Evolutionary conservation across 2,888 invertebrate genomes (phyloP).

Genomic region (Gastrophysa polygoni): DNA sequence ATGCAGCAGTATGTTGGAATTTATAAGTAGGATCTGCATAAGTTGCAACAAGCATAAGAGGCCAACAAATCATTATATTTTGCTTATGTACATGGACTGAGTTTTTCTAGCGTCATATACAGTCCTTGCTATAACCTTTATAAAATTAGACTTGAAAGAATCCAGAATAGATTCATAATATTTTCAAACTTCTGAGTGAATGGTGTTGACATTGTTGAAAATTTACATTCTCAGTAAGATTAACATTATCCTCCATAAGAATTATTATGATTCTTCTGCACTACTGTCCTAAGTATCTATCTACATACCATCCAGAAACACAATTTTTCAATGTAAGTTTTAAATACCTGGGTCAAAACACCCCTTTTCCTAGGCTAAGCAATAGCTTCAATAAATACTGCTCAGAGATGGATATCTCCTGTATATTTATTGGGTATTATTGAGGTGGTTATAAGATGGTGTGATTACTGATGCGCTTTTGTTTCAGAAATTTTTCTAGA

Average conservation of each 20-base stretch:
- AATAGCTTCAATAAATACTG: no score
- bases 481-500: no score
- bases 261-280: constrained; percentile 1
- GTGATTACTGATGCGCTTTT: no score
- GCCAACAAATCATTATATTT: no score
- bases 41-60: background rate
- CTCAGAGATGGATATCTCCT: background rate
- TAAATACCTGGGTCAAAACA: background rate
- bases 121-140: constrained; percentile 3
- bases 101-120: background rate
- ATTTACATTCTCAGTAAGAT: background rate
- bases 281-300: background rate
- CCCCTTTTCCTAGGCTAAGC: background rate
- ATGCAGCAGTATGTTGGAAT: background rate
- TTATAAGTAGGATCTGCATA: background rate
- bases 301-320: background rate
- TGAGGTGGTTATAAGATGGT: no score
- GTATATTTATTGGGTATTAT: no score
- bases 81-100: background rate
- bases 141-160: background rate
- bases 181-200: no score
- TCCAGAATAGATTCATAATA: no score
- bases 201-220: background rate
- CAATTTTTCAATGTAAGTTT: background rate
- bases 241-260: background rate